These are phyloP conservation scores for Dicyrtoma fusca DNA, from an alignment of 2,888 invertebrate species.

Conservation along the genomic window DNA sequence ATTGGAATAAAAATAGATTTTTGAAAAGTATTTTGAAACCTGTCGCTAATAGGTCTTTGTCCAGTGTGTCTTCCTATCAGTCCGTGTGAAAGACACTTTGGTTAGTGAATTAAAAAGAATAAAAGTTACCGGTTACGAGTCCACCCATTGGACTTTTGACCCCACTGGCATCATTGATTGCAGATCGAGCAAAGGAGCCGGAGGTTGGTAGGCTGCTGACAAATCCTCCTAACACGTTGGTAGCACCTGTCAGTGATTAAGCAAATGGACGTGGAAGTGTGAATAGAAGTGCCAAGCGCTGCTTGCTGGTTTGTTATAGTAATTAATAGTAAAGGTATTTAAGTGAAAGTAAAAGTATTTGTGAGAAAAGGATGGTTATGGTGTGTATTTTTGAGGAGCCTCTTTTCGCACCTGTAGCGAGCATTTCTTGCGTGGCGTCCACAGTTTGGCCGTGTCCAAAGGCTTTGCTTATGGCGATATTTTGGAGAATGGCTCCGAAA, in stretches of 20 bases:
- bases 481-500: conserved; percentile 86
- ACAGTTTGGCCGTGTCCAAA: conserved; percentile 76
- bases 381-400: neutral
- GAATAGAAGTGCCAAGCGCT: too few species aligned
- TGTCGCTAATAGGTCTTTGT: too few species aligned
- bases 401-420: conserved; percentile 79
- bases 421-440: conserved; percentile 89
- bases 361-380: too few species aligned
- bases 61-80: too few species aligned
- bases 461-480: conserved; percentile 93
- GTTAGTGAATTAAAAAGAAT: too few species aligned
- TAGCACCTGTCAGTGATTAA: conserved; percentile 66
- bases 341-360: neutral
- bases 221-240: conserved; percentile 81
- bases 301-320: neutral
- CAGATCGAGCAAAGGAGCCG: conserved; percentile 86
- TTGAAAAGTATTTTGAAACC: too few species aligned
- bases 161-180: conserved; percentile 86
- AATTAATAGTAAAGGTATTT: neutral
- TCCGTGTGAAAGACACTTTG: too few species aligned
- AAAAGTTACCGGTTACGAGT: conserved; percentile 70
- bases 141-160: conserved; percentile 84
- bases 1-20: too few species aligned
- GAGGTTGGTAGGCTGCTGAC: conserved; percentile 85
- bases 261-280: neutral